Evolutionary conservation across 2,797 vertebrate genomes (phyloP).

Genomic region (Neosilurus mollespiculum): DNA sequence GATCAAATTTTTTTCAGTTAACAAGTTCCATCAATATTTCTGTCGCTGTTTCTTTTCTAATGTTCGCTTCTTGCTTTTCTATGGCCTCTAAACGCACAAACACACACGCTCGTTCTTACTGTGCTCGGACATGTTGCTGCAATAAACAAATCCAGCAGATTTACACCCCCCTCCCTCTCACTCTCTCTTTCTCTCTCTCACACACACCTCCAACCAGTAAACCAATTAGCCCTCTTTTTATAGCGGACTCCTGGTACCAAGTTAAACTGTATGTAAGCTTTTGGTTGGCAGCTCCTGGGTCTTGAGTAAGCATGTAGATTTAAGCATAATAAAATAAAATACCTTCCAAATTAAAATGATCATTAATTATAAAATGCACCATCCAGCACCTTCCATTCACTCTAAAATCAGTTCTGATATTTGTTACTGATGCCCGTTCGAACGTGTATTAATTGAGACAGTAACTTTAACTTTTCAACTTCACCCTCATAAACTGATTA

Average conservation of each 20-base stretch:
- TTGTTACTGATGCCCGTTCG: too few relatives aligned
- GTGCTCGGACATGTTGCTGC: constrained; percentile 15
- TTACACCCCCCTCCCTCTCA: background rate
- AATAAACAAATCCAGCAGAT: constrained; percentile 23
- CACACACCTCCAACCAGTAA: constrained; percentile 14
- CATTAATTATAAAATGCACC: background rate
- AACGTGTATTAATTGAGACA: too few relatives aligned
- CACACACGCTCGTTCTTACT: background rate
- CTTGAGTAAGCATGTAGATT: background rate
- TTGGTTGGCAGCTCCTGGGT: background rate
- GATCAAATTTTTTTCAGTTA: background rate
- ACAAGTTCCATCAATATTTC: background rate
- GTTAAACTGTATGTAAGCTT: background rate
- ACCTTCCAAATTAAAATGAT: background rate
- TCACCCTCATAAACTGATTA: background rate
- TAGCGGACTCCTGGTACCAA: background rate
- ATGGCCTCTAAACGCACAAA: background rate
- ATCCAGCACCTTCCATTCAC: background rate
- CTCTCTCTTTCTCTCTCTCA: background rate
- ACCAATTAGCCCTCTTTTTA: constrained; percentile 33
- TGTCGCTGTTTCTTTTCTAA: background rate
- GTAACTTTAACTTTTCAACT: background rate
- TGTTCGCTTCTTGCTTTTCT: background rate
- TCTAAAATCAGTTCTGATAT: background rate
- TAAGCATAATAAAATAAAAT: background rate